Evolutionary conservation across 2,113 vertebrate species (phyloP).

Genomic region (Podarcis cretensis): DNA sequence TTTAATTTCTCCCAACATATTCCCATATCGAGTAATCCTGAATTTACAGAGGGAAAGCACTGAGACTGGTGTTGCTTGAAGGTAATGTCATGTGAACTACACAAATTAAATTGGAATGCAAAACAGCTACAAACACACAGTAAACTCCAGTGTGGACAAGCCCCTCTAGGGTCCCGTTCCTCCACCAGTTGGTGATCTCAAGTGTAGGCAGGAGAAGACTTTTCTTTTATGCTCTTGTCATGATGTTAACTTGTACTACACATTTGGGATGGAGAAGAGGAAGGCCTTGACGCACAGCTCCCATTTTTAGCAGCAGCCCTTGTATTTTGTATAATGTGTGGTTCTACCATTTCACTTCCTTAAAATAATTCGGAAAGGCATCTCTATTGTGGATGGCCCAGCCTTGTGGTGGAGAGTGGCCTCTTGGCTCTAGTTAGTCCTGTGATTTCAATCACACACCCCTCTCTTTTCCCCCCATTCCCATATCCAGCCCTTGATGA

Average conservation of each 20-base stretch:
- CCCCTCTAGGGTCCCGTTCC: not conserved
- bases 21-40: too few species aligned
- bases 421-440: not conserved
- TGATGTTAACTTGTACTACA: not conserved
- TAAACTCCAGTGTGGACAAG: too few species aligned
- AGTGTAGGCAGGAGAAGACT: not conserved
- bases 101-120: too few species aligned
- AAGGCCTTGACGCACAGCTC: not conserved
- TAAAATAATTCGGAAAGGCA: not conserved
- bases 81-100: too few species aligned
- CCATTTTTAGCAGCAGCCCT: not conserved
- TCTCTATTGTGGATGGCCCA: not conserved
- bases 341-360: not conserved
- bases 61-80: too few species aligned
- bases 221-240: too few species aligned
- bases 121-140: too few species aligned
- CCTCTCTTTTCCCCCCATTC: too few species aligned
- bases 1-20: too few species aligned
- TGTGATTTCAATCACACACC: not conserved
- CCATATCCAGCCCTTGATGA: not conserved
- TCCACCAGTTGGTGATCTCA: not conserved
- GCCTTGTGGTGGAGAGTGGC: not conserved
- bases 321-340: not conserved
- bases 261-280: not conserved
- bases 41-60: too few species aligned